A percentile compares a stretch with the other conserved stretches of the same genome.
phyloP scores from a whole-genome alignment of 2,113 vertebrate species.

The Gymnobelideus leadbeateri region DNA sequence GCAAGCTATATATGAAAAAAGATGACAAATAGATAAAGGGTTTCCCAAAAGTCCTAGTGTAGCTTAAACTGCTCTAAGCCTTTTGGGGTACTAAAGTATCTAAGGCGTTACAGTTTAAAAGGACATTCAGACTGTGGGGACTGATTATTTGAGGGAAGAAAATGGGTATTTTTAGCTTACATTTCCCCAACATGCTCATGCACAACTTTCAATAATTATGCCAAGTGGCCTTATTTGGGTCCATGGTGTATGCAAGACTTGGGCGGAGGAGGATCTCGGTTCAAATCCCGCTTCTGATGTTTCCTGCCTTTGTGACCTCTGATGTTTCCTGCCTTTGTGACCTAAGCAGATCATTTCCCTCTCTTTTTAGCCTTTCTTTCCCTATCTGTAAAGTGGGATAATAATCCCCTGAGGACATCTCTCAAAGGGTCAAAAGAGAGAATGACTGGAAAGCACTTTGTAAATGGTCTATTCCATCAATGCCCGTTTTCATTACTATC shows the following conservation, averaged over 20 bases:
- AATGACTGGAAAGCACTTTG: not conserved
- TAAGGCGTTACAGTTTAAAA: not conserved
- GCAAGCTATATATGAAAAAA: not conserved
- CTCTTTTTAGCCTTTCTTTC: conserved; percentile 39
- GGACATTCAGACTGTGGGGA: not conserved
- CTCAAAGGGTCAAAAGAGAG: not conserved
- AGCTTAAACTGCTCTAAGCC: no score
- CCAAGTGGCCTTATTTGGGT: not conserved
- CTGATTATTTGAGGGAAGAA: not conserved
- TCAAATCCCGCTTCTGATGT: not conserved
- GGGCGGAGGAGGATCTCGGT: not conserved
- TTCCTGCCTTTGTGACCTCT: conserved; percentile 10
- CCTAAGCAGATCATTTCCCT: not conserved
- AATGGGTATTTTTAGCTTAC: not conserved
- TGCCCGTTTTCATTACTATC: not conserved
- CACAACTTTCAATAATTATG: not conserved
- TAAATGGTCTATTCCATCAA: not conserved
- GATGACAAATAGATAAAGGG: not conserved
- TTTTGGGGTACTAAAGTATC: no score
- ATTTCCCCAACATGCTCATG: not conserved
- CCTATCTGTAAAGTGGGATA: conserved; percentile 13
- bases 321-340: conserved; percentile 25
- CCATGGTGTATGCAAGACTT: not conserved
- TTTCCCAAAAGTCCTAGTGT: not conserved
- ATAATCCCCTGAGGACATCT: not conserved